These are phyloP conservation scores for Hymenochirus boettgeri DNA, from an alignment of 2,113 vertebrate species.

Conservation along the genomic window DNA sequence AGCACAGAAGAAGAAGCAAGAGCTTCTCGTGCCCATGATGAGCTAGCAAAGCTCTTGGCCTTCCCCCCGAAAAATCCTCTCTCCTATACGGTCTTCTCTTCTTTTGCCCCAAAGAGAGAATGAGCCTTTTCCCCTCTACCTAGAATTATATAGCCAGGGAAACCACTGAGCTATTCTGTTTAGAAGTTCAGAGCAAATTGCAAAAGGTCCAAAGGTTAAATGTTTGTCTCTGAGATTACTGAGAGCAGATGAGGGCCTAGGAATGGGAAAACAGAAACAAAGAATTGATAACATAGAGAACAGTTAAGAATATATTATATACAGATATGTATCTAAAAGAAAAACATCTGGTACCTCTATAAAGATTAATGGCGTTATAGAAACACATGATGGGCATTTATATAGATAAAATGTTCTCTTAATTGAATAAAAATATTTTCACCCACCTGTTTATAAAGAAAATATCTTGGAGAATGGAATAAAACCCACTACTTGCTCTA, in stretches of 20 bases:
- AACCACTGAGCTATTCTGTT: slow-evolving; percentile 56
- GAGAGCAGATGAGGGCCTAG: slow-evolving; percentile 36
- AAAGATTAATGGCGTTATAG: no score
- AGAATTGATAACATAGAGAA: slow-evolving; percentile 8
- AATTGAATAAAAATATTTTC: no score
- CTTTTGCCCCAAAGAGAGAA: slow-evolving; percentile 46
- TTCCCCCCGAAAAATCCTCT: slow-evolving; percentile 18
- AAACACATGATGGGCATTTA: no score
- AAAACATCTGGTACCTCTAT: no score
- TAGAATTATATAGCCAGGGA: slow-evolving; percentile 57
- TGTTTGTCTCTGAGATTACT: slow-evolving; percentile 48
- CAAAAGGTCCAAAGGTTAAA: slow-evolving; percentile 77
- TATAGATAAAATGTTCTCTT: no score
- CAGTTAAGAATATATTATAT: no score
- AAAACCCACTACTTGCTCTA: no score
- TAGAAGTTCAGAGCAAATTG: slow-evolving; percentile 57
- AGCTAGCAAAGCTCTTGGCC: slow-evolving; percentile 49
- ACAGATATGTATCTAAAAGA: no score
- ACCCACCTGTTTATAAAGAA: no score
- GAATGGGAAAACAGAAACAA: slow-evolving; percentile 37
- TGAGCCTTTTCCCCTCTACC: slow-evolving; percentile 51
- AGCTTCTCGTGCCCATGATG: slow-evolving; percentile 71
- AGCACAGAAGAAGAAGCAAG: slow-evolving; percentile 59
- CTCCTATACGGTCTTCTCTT: slow-evolving; percentile 29
- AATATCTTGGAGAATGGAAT: no score